Evolutionary conservation across 2,113 vertebrate species (phyloP).

Genomic region (Neolamprologus caudopunctatus): DNA sequence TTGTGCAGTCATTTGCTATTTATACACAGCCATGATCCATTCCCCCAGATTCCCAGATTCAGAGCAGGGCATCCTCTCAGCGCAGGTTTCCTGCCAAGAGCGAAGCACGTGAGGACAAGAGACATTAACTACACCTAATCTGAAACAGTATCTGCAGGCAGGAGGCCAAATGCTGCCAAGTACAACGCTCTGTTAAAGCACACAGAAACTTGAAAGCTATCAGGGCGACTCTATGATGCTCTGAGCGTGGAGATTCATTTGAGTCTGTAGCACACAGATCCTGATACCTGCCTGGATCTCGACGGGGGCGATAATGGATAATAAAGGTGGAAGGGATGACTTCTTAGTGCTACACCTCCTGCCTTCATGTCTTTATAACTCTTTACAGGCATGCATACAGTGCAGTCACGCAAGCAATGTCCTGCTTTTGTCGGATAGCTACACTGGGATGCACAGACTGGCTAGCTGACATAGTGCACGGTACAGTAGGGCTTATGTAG

Average conservation of each 20-base stretch:
- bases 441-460: background rate
- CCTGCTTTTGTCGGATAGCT: background rate
- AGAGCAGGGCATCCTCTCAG: background rate
- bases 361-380: background rate
- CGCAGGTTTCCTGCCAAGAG: background rate
- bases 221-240: background rate
- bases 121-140: conserved; percentile 39
- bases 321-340: background rate
- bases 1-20: background rate
- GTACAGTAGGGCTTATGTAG: conserved; percentile 54
- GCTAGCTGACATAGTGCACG: conserved; percentile 6
- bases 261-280: background rate
- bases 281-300: background rate
- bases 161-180: background rate
- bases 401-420: background rate
- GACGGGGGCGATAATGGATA: background rate
- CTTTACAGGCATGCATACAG: background rate
- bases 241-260: background rate
- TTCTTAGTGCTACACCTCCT: background rate
- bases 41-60: background rate
- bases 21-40: background rate
- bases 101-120: background rate
- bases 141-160: background rate
- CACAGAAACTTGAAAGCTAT: background rate
- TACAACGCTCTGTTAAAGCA: background rate